Evolutionary conservation across 2,888 invertebrate species (phyloP).

Genomic region (Nymphalis polychloros): DNA sequence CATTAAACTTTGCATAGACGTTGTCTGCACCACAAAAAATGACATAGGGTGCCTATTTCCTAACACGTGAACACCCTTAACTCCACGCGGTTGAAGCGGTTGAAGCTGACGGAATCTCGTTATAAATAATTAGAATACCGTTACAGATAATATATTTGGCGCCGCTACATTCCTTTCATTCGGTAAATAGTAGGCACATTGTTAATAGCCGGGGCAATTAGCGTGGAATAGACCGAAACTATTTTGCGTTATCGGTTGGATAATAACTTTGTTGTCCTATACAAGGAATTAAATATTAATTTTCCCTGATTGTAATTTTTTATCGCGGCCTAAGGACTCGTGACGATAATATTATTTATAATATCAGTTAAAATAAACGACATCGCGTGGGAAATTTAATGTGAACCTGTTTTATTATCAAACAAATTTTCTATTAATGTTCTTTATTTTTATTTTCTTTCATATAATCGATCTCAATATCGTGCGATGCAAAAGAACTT

Average conservation of each 20-base stretch:
- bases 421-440: neutral
- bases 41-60: too few species aligned
- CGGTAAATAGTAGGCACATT: slow-evolving; percentile 31
- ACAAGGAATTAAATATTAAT: neutral
- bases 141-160: slow-evolving; percentile 23
- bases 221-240: slow-evolving; percentile 41
- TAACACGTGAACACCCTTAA: too few species aligned
- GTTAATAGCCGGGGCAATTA: slow-evolving; percentile 44
- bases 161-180: slow-evolving; percentile 40
- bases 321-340: neutral
- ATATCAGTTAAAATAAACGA: too few species aligned
- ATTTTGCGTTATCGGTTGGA: slow-evolving; percentile 38
- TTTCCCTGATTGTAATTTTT: neutral
- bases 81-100: too few species aligned
- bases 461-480: neutral
- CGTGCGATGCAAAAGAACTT: neutral
- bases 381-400: too few species aligned
- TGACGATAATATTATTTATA: too few species aligned
- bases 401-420: too few species aligned
- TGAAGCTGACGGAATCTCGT: too few species aligned
- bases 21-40: too few species aligned
- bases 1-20: too few species aligned
- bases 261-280: slow-evolving; percentile 17
- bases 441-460: neutral
- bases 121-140: neutral